Base-by-base conservation (phyloP, 2,888 invertebrate species). In the Cephonodes hylas region DNA sequence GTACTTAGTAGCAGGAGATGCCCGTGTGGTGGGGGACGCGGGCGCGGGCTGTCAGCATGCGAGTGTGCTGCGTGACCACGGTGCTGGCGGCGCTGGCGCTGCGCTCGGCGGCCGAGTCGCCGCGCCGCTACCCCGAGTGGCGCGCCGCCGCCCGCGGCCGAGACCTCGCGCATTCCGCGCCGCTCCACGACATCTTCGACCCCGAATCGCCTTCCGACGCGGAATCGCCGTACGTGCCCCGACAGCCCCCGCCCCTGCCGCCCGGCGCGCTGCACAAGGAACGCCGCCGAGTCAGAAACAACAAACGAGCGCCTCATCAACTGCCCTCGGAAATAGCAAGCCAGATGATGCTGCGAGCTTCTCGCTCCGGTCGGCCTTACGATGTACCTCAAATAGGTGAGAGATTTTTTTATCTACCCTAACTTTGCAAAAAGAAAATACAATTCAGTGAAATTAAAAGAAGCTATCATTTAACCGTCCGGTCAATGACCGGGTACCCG, bases 361-460 rank as follows among this genome's bases (percentile, higher is more conserved):
- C 96, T 65, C 94, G 96, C 73, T 95, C 96, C 70, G 95, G 94
- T 83, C 93, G 96, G 76, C 95, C 95, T 77, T 97, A 96, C 88
- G 97, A 97, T 89, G 96, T 97, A 70, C 97, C 97, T 73, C 96
- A 96, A 93, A 96, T 97, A 81, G 96, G 97, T 97, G 80, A 94
- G 95, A 93, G 2, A n/a, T 13, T 22, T 13, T 59, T 34, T 27
- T 22, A n/a, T n/a, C n/a, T n/a, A n/a, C n/a, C n/a, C n/a, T n/a
- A n/a, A n/a, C n/a, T n/a, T n/a, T n/a, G n/a, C n/a, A n/a, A n/a
- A n/a, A n/a, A n/a, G n/a, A n/a, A n/a, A n/a, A n/a, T n/a, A n/a
- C n/a, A n/a, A n/a, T n/a, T 8, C 13, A 44, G 7, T 8, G 20
- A 1, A 22, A 20, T 22, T 20, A 2, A 8, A 0, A 10, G 1